Base-by-base conservation (phyloP, 2,888 invertebrate genomes). In the Machimus atricapillus region DNA sequence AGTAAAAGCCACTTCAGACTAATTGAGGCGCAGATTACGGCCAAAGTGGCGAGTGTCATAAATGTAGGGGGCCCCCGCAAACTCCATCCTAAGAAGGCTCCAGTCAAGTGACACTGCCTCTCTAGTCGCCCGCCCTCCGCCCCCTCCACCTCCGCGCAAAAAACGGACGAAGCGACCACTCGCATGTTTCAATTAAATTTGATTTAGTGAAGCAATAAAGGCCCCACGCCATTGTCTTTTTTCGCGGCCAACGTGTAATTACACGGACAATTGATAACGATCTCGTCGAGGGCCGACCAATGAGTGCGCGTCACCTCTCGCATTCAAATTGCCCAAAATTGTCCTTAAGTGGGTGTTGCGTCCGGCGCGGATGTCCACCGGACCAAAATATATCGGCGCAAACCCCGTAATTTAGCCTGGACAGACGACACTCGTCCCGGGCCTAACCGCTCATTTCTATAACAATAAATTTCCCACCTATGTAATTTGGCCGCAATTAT, bases 401-500 rank as follows among this genome's bases (percentile, higher is more conserved):
- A 46, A 86, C 66, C 86, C 86, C 78, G 14, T 86, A 86, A 86
- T 86, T 86, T 78, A 14, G 31, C 78, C 78, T 58, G 86, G 86
- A 86, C 86, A 86, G 86, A 86, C 66, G 86, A 86, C 86, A 78
- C 79, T 86, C 58, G 43, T 79, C 66, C 56, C 23, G 58, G 78
- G 40, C 58, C 43, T 78, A 14, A 89, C 89, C 89, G 88, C 89
- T 89, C 88, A 89, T 89, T 89, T 89, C 89, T 88, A 89, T 88
- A 89, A 89, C 89, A 89, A 89, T 89, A 89, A 89, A 89, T 90
- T 89, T 89, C 66, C 87, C 90, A 89, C 89, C 90, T 90, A 90
- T 90, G 90, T 91, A 91, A 91, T 91, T 91, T 91, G 89, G 89
- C 89, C 90, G 90, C 90, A 91, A 90, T 91, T 90, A 91, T 91